Evolutionary conservation across 2,113 vertebrate species (phyloP).

Genomic region (Psittacus erithacus): DNA sequence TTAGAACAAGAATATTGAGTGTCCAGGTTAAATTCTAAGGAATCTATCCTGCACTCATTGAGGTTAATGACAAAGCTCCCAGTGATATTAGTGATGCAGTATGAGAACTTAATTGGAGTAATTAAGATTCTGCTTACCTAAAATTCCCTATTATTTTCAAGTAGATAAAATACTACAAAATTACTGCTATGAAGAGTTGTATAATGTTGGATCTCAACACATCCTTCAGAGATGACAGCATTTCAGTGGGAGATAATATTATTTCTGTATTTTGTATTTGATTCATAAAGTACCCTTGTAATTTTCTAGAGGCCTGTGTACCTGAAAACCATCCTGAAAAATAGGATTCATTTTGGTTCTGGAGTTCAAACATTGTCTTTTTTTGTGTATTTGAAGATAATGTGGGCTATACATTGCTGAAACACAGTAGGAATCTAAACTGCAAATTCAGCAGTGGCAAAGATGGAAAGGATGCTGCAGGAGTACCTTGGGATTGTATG

Average conservation of each 20-base stretch:
- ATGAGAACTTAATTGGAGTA: constrained; percentile 63
- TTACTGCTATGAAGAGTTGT: constrained; percentile 11
- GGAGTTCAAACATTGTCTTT: neutral
- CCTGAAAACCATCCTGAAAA: neutral
- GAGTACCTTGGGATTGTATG: neutral
- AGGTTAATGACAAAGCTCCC: constrained; percentile 60
- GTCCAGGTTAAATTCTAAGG: constrained; percentile 61
- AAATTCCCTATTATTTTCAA: constrained; percentile 49
- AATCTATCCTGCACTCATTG: constrained; percentile 27
- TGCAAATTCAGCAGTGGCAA: neutral
- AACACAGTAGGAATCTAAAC: neutral
- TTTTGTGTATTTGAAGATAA: neutral
- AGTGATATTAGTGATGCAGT: constrained; percentile 33
- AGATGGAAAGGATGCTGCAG: neutral
- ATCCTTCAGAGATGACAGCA: constrained; percentile 28
- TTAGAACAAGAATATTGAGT: constrained; percentile 54
- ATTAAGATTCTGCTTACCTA: constrained; percentile 65
- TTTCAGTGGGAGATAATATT: neutral
- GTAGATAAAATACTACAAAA: constrained; percentile 36
- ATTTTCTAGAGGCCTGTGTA: neutral
- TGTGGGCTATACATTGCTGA: neutral
- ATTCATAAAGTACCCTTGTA: neutral
- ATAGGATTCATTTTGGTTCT: neutral
- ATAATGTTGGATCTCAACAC: constrained; percentile 33
- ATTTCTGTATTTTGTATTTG: constrained; percentile 2